Evolutionary conservation across 2,113 vertebrate genomes (phyloP), one percentile per base, ranked within the genome.

Genomic region (Stegastes partitus): DNA sequence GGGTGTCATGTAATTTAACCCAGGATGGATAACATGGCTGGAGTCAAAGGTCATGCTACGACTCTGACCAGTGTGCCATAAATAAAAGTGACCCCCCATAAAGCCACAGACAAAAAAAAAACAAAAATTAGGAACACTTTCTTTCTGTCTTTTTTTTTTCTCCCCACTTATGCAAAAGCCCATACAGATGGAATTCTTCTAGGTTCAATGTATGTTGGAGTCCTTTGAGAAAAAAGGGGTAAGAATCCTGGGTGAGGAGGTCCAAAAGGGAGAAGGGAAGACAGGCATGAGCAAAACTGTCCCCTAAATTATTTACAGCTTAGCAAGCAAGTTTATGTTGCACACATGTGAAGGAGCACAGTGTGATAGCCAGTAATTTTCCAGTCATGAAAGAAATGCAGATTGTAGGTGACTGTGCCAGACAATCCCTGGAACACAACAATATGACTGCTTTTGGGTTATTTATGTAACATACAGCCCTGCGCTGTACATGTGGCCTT

Each of bases 21-120:
- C 66, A 5, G 54, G 15, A 19, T 49, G 67, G 63, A 86, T 42
- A 57, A 55, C 68, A 53, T 11, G 28, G 47, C 51, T 23, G 37
- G 73, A 77, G 73, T 70, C 77, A 85, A 55, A 70, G 82, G 69
- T 83, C 69, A 44, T 10, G 2, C 5, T 42, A 18, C 9, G 8
- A 34, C 31, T 37, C 73, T 59, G 75, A 64, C 50, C 61, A 68
- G 16, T 67, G 55, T 5, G 54, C 67, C 79, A 61, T 79, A 82
- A 71, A 86, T 86, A 80, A 73, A 54, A 63, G 31, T 22, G 21
- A 19, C 62, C 28, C 26, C 10, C n/a, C n/a, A n/a, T 64, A 11
- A 2, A 58, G 49, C 22, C 59, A 21, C 7, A 25, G 9, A 47
- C 3, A 34, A 23, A 44, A 39, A 39, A 12, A 49, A 25, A 16